phyloP scores from a whole-genome alignment of 1,140 invertebrate species.

The Drosophila ananassae region DNA sequence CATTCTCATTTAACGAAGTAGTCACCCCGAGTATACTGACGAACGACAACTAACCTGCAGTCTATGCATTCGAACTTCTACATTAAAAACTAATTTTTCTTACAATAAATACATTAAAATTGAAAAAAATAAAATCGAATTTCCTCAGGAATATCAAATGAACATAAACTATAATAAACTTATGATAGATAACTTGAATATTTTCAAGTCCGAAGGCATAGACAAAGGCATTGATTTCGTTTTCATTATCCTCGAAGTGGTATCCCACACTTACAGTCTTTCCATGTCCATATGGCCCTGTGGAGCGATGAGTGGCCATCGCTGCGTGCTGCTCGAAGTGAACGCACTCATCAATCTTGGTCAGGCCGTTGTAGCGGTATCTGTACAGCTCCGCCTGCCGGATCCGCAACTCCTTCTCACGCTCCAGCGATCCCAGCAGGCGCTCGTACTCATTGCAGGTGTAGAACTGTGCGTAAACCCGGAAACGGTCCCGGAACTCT shows the following conservation, averaged over 20 bases:
- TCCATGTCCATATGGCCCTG: slow-evolving; percentile 82
- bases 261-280: slow-evolving; percentile 78
- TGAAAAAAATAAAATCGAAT: too few relatives aligned
- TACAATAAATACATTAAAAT: too few relatives aligned
- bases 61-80: slow-evolving; percentile 1
- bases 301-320: slow-evolving; percentile 81
- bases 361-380: slow-evolving; percentile 92
- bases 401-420: slow-evolving; percentile 92
- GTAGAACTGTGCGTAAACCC: slow-evolving; percentile 94
- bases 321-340: slow-evolving; percentile 92
- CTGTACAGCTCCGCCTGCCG: slow-evolving; percentile 92
- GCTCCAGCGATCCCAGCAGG: slow-evolving; percentile 90
- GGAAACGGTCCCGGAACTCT: slow-evolving; percentile 91
- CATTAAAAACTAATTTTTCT: background rate
- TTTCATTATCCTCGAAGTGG: slow-evolving; percentile 15
- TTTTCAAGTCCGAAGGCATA: background rate
- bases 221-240: background rate
- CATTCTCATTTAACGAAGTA: slow-evolving; percentile 46
- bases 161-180: background rate
- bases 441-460: slow-evolving; percentile 92
- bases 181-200: background rate
- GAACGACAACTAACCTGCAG: slow-evolving; percentile 1
- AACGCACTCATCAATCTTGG: slow-evolving; percentile 91
- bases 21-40: slow-evolving; percentile 29
- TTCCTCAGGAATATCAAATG: too few relatives aligned